Evolutionary conservation across 2,888 invertebrate species (phyloP).

Genomic region (Strigamia transsilvanica): DNA sequence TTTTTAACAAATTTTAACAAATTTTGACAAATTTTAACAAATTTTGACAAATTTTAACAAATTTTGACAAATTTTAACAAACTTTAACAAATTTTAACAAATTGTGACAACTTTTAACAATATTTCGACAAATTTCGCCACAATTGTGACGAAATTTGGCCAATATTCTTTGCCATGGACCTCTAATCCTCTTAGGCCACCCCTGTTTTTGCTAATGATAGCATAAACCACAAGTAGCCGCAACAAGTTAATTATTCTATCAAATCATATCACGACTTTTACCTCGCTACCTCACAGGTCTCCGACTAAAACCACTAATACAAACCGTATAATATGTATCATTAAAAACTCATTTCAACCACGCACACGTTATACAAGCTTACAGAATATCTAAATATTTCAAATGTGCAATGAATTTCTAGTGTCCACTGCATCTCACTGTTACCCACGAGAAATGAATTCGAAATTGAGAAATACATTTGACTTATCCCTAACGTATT

Average conservation of each 20-base stretch:
- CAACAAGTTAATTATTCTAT: not conserved
- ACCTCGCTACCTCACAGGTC: constrained; percentile 3
- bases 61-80: too few relatives aligned
- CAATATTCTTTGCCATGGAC: too few relatives aligned
- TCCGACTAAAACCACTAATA: not conserved
- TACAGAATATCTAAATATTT: too few relatives aligned
- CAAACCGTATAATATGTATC: not conserved
- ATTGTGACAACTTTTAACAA: too few relatives aligned
- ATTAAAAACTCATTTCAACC: not conserved
- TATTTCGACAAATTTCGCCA: too few relatives aligned
- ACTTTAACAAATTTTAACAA: too few relatives aligned
- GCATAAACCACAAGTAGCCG: not conserved
- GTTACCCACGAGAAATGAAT: not conserved
- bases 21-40: too few relatives aligned
- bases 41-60: too few relatives aligned
- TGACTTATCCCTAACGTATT: constrained; percentile 4
- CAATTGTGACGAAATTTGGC: too few relatives aligned
- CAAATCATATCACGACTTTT: not conserved
- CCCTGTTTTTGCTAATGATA: not conserved
- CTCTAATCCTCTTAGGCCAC: too few relatives aligned
- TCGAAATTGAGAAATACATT: not conserved
- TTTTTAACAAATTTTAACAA: too few relatives aligned
- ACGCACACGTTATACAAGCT: not conserved
- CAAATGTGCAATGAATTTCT: not conserved
- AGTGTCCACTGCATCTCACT: not conserved